phyloP scores from a whole-genome alignment of 92 coral and sea anemone genomes.

The Porites cylindrica region DNA sequence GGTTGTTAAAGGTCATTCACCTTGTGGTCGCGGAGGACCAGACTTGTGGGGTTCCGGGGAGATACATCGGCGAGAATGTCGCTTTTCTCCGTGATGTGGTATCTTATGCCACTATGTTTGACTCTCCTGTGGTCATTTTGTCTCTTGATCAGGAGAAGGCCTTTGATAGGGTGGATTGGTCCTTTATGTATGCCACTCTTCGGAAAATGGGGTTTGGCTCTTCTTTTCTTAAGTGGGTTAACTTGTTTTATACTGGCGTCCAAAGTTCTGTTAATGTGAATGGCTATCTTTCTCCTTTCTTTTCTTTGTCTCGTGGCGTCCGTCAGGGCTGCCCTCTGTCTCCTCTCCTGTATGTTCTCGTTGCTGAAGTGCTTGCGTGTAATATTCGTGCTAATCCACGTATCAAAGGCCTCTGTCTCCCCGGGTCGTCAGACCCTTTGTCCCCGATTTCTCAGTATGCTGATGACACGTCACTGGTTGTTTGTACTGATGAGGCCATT shows the following conservation, averaged over 20 bases:
- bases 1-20: no score
- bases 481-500: conserved; percentile 48
- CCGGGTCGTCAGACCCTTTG: conserved; percentile 4
- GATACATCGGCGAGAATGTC: conserved; percentile 40
- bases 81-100: conserved; percentile 31
- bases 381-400: conserved; percentile 39
- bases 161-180: conserved; percentile 66
- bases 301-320: conserved; percentile 25
- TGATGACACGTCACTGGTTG: conserved; percentile 60
- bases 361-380: conserved; percentile 50
- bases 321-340: conserved; percentile 65
- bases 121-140: conserved; percentile 15
- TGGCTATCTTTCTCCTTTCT: conserved; percentile 19
- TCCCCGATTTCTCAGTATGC: conserved; percentile 61
- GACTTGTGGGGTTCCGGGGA: conserved; percentile 13
- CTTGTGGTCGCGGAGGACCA: no score
- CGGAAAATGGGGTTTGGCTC: conserved; percentile 49
- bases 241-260: not conserved
- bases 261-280: conserved; percentile 41
- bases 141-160: conserved; percentile 73
- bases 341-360: conserved; percentile 52
- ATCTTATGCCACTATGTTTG: not conserved
- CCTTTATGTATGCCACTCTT: conserved; percentile 23
- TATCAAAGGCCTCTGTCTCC: conserved; percentile 46
- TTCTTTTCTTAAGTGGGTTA: not conserved